Evolutionary conservation across 2,888 invertebrate species (phyloP).

Genomic region (Noctua janthe): DNA sequence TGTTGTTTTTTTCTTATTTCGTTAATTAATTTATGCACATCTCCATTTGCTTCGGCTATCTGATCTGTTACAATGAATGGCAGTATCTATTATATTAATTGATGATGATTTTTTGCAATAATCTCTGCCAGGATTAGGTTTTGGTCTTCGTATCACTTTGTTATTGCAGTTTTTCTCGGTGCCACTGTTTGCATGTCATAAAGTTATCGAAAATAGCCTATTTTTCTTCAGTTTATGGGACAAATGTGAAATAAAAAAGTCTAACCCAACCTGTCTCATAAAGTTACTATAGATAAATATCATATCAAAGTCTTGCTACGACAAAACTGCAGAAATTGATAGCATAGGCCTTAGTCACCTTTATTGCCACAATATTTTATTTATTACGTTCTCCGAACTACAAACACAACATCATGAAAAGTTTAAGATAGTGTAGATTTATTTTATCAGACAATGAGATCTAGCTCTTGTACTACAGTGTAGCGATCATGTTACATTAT

Average conservation of each 20-base stretch:
- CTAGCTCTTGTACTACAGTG: slow-evolving; percentile 52
- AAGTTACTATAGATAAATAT: neutral
- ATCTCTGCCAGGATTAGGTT: slow-evolving; percentile 1
- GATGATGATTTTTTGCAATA: neutral
- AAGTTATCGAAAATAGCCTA: neutral
- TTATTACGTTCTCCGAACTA: slow-evolving; percentile 35
- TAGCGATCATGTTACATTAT: slow-evolving; percentile 62
- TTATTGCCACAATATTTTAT: slow-evolving; percentile 38
- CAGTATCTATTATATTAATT: neutral
- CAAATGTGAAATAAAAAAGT: neutral
- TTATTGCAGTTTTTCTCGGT: neutral
- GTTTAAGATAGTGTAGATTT: slow-evolving; percentile 42
- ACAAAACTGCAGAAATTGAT: slow-evolving; percentile 15
- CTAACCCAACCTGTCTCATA: neutral
- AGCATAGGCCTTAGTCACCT: slow-evolving; percentile 4
- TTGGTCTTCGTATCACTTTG: neutral
- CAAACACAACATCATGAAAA: slow-evolving; percentile 40
- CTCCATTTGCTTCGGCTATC: slow-evolving; percentile 16
- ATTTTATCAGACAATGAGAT: slow-evolving; percentile 63
- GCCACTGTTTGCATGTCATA: neutral
- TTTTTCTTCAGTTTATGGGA: neutral
- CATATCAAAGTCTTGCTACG: neutral
- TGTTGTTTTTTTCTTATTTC: slow-evolving; percentile 14
- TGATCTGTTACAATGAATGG: slow-evolving; percentile 25
- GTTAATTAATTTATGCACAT: slow-evolving; percentile 26